Conservation (phyloP, 2,888 invertebrate genomes). For the Ectemnius continuus region DNA sequence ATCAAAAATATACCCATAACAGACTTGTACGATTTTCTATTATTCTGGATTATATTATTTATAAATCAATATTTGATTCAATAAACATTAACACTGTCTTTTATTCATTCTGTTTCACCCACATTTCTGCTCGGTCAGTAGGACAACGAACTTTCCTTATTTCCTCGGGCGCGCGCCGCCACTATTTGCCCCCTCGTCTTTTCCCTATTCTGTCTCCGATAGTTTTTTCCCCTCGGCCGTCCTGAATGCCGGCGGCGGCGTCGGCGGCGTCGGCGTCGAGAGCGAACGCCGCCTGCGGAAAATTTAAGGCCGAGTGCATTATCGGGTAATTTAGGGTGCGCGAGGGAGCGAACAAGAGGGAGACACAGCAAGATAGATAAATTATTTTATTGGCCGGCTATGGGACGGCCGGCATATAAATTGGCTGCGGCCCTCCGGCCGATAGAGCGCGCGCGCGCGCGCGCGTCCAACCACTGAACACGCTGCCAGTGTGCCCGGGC, state of each 20-base stretch:
- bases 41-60: too few relatives aligned
- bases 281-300: constrained; percentile 37
- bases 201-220: constrained; percentile 1
- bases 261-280: too few relatives aligned
- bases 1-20: too few relatives aligned
- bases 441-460: too few relatives aligned
- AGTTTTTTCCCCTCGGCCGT: background rate
- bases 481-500: too few relatives aligned
- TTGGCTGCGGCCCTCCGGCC: constrained; percentile 10
- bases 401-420: constrained; percentile 42
- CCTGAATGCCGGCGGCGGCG: too few relatives aligned
- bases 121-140: background rate
- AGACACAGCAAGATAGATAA: constrained; percentile 34
- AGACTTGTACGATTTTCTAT: too few relatives aligned
- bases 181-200: constrained; percentile 13
- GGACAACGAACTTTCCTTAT: background rate
- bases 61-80: too few relatives aligned
- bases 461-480: too few relatives aligned
- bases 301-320: constrained; percentile 68
- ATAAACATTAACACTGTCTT: too few relatives aligned
- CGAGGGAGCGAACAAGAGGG: constrained; percentile 43
- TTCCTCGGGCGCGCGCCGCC: constrained; percentile 31
- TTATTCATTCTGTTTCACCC: background rate
- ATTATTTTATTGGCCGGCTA: constrained; percentile 43
- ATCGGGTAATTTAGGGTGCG: constrained; percentile 64